Conservation (phyloP, 2,797 vertebrate species). For the Argya squamiceps region DNA sequence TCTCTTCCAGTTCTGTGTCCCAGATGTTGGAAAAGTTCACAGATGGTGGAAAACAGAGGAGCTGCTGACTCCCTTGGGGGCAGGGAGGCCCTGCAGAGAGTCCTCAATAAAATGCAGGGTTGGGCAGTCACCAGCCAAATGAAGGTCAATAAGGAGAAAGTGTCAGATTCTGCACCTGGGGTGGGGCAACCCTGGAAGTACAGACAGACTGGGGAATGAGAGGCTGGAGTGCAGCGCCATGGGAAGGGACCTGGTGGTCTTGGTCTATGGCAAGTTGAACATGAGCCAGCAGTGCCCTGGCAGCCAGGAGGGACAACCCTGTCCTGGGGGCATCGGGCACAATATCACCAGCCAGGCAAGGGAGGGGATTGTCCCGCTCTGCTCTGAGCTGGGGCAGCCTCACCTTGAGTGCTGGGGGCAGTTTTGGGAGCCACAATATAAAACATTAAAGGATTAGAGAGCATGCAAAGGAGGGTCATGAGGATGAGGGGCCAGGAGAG, state of each 20-base stretch:
- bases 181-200: background rate
- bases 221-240: accelerated
- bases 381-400: accelerated
- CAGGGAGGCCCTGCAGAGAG: background rate
- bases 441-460: background rate
- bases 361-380: background rate
- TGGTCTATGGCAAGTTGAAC: accelerated
- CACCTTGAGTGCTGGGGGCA: accelerated
- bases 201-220: accelerated
- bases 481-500: background rate
- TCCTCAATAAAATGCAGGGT: no score
- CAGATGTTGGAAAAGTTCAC: no score
- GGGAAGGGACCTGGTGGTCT: accelerated
- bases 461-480: background rate
- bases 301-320: accelerated
- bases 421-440: accelerated
- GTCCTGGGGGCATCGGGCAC: background rate
- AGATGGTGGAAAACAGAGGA: background rate
- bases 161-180: background rate
- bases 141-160: background rate
- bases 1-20: background rate
- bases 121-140: background rate
- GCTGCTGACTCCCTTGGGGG: background rate
- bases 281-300: background rate
- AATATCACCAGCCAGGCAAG: accelerated